A percentile compares a stretch with the other conserved stretches of the same genome.
Conservation (phyloP, 1,140 invertebrate species). For the Drosophila cardini region DNA sequence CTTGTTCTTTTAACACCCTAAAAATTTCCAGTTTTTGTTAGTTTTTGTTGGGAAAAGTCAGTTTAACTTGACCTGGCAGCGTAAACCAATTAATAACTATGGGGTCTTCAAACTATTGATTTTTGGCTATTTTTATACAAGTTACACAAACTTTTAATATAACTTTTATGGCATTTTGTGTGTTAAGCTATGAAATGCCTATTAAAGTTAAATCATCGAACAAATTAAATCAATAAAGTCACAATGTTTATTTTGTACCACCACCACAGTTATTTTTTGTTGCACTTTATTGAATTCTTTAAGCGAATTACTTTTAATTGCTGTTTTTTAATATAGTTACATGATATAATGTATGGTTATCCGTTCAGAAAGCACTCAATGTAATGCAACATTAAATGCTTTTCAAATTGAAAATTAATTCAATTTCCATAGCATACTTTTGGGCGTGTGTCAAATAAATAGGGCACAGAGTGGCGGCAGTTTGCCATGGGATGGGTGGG, state of each 20-base stretch:
- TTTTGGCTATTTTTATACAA: slow-evolving; percentile 1
- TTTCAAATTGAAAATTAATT: slow-evolving; percentile 31
- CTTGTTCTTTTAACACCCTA: neutral
- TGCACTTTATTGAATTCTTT: slow-evolving; percentile 10
- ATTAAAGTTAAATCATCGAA: slow-evolving; percentile 2
- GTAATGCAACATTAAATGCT: slow-evolving; percentile 7
- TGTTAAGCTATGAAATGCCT: neutral
- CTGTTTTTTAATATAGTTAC: slow-evolving; percentile 8
- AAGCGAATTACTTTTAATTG: slow-evolving; percentile 17
- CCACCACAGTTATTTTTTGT: neutral
- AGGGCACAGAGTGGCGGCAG: neutral
- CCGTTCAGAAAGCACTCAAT: slow-evolving; percentile 3
- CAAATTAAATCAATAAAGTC: slow-evolving; percentile 5
- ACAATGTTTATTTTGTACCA: neutral
- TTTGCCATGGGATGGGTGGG: neutral
- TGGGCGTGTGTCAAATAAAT: neutral
- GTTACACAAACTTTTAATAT: neutral
- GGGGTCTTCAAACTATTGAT: slow-evolving; percentile 15
- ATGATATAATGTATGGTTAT: neutral
- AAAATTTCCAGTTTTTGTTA: too few relatives aligned
- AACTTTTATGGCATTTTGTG: neutral
- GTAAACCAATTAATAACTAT: neutral
- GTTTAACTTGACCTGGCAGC: slow-evolving; percentile 7
- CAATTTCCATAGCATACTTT: slow-evolving; percentile 11
- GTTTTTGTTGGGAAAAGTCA: neutral